Percentiles rank a stretch among this genome's conserved stretches.
These are phyloP conservation scores for Lophius piscatorius DNA, from an alignment of 2,113 vertebrate species.

Conservation along the genomic window DNA sequence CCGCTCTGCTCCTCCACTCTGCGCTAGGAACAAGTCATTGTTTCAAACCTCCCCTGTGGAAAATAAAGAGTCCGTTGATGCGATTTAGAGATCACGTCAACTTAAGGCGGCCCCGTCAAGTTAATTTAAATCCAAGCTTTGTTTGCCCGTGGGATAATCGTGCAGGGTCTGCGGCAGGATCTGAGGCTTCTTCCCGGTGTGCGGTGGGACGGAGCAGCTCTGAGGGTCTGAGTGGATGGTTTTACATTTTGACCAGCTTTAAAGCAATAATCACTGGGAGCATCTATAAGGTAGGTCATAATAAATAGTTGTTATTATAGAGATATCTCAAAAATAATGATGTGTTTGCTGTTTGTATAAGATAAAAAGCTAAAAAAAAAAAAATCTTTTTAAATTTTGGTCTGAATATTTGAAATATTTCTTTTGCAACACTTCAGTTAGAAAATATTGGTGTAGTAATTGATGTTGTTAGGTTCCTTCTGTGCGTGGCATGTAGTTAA, in stretches of 20 bases:
- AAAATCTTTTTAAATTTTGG: neutral
- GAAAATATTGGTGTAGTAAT: too few species aligned
- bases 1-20: conserved; percentile 7
- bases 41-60: conserved; percentile 30
- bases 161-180: conserved; percentile 63
- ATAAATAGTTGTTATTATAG: neutral
- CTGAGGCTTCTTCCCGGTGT: conserved; percentile 46
- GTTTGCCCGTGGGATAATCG: conserved; percentile 65
- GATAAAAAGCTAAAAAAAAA: neutral
- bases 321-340: conserved; percentile 15
- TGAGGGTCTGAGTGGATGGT: conserved; percentile 60
- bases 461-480: too few species aligned
- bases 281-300: conserved; percentile 57
- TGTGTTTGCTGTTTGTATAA: conserved; percentile 8
- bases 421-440: too few species aligned
- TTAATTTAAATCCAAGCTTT: conserved; percentile 65
- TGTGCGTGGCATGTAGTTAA: too few species aligned
- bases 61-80: conserved; percentile 43
- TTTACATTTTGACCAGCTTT: conserved; percentile 60
- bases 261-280: conserved; percentile 33
- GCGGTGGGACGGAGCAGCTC: conserved; percentile 57
- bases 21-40: conserved; percentile 62
- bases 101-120: conserved; percentile 58
- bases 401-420: too few species aligned
- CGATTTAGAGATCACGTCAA: conserved; percentile 54